Evolutionary conservation across 1,140 invertebrate genomes (phyloP).

Genomic region (Platyscapa corneri): DNA sequence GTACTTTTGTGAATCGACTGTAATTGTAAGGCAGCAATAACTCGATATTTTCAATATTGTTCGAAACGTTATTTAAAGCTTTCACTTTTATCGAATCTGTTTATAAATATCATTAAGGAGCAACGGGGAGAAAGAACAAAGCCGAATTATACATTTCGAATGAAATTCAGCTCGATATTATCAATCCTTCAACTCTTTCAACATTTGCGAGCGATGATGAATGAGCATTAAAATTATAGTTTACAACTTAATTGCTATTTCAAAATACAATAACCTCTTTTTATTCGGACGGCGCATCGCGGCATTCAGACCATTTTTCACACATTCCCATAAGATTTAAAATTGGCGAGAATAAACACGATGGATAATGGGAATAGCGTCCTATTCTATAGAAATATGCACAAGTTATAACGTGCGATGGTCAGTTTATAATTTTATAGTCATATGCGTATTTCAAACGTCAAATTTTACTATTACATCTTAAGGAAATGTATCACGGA

Average conservation of each 20-base stretch:
- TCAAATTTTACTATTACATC: too few species aligned
- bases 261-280: constrained; percentile 15
- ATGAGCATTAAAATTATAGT: constrained; percentile 20
- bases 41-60: not conserved
- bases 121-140: not conserved
- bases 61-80: not conserved
- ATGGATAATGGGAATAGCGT: too few species aligned
- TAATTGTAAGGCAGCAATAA: not conserved
- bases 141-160: not conserved
- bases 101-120: constrained; percentile 15
- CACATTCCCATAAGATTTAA: not conserved
- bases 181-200: constrained; percentile 8
- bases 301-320: not conserved
- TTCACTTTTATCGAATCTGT: constrained; percentile 17
- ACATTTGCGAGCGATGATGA: not conserved
- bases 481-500: too few species aligned
- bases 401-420: too few species aligned
- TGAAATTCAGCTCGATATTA: not conserved
- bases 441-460: too few species aligned
- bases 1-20: not conserved
- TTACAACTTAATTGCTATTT: constrained; percentile 1
- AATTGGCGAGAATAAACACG: too few species aligned
- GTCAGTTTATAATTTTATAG: too few species aligned
- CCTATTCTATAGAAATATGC: too few species aligned
- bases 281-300: not conserved